phyloP scores from a whole-genome alignment of 1,140 invertebrate genomes.

The Thrips palmi region DNA sequence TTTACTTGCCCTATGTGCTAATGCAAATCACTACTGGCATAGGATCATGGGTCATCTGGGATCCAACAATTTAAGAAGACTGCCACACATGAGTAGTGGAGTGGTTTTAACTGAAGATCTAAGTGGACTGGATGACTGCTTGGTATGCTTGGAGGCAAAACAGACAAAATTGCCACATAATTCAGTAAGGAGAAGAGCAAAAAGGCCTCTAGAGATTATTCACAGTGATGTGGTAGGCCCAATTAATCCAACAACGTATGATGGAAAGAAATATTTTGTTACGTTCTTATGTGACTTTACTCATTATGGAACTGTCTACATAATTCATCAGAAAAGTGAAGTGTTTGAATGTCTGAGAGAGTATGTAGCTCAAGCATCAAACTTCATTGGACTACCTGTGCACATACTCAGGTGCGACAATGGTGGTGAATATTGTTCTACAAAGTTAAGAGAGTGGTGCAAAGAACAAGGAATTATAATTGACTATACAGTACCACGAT shows the following conservation, averaged over 20 bases:
- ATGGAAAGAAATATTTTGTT: slow-evolving; percentile 21
- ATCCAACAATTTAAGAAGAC: slow-evolving; percentile 8
- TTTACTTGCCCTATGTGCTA: background rate
- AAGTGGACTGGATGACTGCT: too few species aligned
- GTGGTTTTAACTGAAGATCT: background rate
- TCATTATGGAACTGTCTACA: slow-evolving; percentile 19
- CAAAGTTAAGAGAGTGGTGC: slow-evolving; percentile 16
- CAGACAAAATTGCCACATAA: background rate
- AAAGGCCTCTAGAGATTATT: slow-evolving; percentile 17
- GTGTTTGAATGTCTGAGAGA: slow-evolving; percentile 18
- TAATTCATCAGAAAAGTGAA: slow-evolving; percentile 20
- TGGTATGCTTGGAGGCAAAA: slow-evolving; percentile 14
- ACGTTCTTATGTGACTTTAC: slow-evolving; percentile 23
- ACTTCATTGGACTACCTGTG: slow-evolving; percentile 13
- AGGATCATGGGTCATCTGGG: slow-evolving; percentile 8
- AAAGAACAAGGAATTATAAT: slow-evolving; percentile 15
- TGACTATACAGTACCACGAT: slow-evolving; percentile 17
- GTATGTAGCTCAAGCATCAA: slow-evolving; percentile 14
- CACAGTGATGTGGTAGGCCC: slow-evolving; percentile 21
- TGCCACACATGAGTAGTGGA: too few species aligned
- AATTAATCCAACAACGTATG: slow-evolving; percentile 17
- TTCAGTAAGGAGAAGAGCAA: slow-evolving; percentile 12
- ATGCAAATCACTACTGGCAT: slow-evolving; percentile 4
- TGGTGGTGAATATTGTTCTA: slow-evolving; percentile 18
- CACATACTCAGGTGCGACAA: slow-evolving; percentile 17